These are phyloP conservation scores for Dreissena rostriformis DNA, from an alignment of 1,140 invertebrate species.

Conservation along the genomic window DNA sequence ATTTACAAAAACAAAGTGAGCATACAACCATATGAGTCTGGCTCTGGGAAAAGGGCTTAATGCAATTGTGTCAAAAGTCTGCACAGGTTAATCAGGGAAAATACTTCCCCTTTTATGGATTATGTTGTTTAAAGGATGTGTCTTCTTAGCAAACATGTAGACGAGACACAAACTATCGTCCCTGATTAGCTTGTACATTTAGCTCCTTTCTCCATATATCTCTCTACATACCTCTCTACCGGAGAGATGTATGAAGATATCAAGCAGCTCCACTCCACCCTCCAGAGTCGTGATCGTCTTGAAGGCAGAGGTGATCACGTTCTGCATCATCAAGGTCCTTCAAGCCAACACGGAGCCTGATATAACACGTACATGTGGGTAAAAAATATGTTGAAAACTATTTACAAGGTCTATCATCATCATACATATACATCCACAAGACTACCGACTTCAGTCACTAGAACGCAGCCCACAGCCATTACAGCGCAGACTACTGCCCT, in stretches of 20 bases:
- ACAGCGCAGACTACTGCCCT: no score
- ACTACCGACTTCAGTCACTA: no score
- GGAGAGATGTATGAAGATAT: slow-evolving; percentile 81
- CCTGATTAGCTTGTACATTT: no score
- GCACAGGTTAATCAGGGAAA: background rate
- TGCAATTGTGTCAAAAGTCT: no score
- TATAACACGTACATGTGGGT: background rate
- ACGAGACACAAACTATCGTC: no score
- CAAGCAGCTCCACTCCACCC: slow-evolving; percentile 80
- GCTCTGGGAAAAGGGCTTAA: no score
- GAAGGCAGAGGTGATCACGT: slow-evolving; percentile 81
- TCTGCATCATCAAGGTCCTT: slow-evolving; percentile 82
- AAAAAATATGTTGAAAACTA: no score
- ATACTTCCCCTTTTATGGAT: background rate
- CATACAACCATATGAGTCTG: no score
- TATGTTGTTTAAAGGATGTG: background rate
- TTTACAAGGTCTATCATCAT: no score
- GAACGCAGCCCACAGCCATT: no score
- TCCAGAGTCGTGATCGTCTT: slow-evolving; percentile 81
- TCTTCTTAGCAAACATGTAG: background rate
- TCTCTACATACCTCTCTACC: slow-evolving; percentile 77
- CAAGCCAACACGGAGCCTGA: slow-evolving; percentile 80
- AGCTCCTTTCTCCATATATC: background rate
- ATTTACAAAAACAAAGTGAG: background rate
- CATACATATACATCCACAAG: no score